Base-by-base conservation (phyloP, 1,140 invertebrate species). In the Batillaria attramentaria region DNA sequence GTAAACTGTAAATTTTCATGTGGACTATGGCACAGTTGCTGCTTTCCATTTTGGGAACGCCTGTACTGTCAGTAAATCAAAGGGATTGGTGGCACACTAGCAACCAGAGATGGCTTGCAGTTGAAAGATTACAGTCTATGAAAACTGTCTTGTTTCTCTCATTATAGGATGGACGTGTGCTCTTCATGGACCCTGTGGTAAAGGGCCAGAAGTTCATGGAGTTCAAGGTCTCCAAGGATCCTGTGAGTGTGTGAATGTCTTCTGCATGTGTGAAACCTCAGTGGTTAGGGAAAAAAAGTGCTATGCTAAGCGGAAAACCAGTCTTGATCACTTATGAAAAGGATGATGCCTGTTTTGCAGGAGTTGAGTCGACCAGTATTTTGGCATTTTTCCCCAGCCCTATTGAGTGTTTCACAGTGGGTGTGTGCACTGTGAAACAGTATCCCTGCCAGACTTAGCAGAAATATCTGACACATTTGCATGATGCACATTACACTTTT, bases 161-260 rank as follows among this genome's bases (percentile, higher is more conserved):
- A 8, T 80, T 80, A 8, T 78, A 90, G 88, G 90, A 91, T 87
- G 90, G 90, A 0, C 79, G 90, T 62, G 86, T 91, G 31, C 77
- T 91, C 5, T 91, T 91, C 79, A 90, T 90, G 88, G 90, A 91
- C 80, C 89, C 89, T 70, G 86, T 90, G 24, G 81, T 89, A 6
- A 87, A 87, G 79, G 89, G 87, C 33, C 83, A 86, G 70, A 89
- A 89, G 75, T 86, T 89, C 79, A 83, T 91, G 84, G 88, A 90
- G 65, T 87, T 91, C 69, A 89, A 87, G 72, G 89, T 87, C 42
- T 87, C 86, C 13, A 91, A 90, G 83, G 88, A 90, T 79, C 79
- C 86, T 74, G 87, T 89, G 80, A 83, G 86, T 82, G 66, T 41
- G 3, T 37, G 72, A 46, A 8, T 62, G 10, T 62, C 10, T 28